These are phyloP conservation scores for Elysia crispata DNA, from an alignment of 2,888 invertebrate species.

Conservation along the genomic window DNA sequence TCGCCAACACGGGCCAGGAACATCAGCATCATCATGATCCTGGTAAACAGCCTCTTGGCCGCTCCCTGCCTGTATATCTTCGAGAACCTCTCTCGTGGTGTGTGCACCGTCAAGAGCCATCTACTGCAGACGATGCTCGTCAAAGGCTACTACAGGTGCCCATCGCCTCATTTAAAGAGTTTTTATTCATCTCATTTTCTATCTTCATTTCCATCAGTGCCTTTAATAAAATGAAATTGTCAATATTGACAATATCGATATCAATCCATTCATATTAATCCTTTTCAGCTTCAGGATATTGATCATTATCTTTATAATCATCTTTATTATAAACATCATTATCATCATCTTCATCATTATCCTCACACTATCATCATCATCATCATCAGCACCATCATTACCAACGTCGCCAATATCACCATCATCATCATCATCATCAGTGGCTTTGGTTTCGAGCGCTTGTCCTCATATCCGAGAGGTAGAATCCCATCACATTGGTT, in stretches of 20 bases:
- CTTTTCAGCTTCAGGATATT: background rate
- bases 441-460: too few relatives aligned
- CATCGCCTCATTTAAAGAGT: background rate
- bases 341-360: slow-evolving; percentile 24
- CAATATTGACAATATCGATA: too few relatives aligned
- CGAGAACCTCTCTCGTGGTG: background rate
- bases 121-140: background rate
- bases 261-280: too few relatives aligned
- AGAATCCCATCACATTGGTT: too few relatives aligned
- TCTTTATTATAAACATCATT: slow-evolving; percentile 1
- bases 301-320: background rate
- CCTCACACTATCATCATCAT: slow-evolving; percentile 9
- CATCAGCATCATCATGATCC: slow-evolving; percentile 17
- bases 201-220: too few relatives aligned
- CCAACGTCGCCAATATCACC: background rate
- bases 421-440: background rate
- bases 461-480: too few relatives aligned
- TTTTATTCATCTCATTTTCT: too few relatives aligned
- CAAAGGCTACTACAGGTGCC: slow-evolving; percentile 35
- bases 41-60: slow-evolving; percentile 23
- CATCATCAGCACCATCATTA: background rate
- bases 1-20: background rate
- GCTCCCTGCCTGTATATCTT: slow-evolving; percentile 29
- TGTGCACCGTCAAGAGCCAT: background rate
- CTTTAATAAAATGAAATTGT: too few relatives aligned